Percentiles rank a stretch among this genome's conserved stretches.
phyloP scores from a whole-genome alignment of 92 coral and sea anemone genomes.

The Epizoanthus rinbou region DNA sequence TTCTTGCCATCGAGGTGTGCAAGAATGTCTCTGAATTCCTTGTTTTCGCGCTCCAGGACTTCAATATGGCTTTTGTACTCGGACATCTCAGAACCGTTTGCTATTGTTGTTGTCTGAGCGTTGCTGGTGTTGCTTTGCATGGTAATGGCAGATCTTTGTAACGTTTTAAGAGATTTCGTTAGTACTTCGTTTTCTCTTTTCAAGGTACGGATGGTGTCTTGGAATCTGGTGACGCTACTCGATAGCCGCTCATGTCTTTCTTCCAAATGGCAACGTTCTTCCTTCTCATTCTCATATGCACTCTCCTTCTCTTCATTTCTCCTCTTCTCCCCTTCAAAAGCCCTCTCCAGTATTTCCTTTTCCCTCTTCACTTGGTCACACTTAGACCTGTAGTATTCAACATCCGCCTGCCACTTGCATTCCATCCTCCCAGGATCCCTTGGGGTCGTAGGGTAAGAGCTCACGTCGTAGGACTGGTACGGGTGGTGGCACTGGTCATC shows the following conservation, averaged over 20 bases:
- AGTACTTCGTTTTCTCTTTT: slow-evolving; percentile 72
- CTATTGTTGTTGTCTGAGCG: not conserved
- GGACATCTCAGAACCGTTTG: slow-evolving; percentile 40
- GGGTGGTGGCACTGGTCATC: slow-evolving; percentile 9
- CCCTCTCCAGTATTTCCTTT: slow-evolving; percentile 74
- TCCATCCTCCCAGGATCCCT: slow-evolving; percentile 29
- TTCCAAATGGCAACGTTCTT: slow-evolving; percentile 66
- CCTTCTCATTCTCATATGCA: slow-evolving; percentile 66
- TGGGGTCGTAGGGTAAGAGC: slow-evolving; percentile 31
- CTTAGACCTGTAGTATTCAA: slow-evolving; percentile 77
- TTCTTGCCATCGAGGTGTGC: slow-evolving; percentile 69
- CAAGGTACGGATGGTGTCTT: slow-evolving; percentile 75
- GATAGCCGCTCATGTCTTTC: slow-evolving; percentile 65
- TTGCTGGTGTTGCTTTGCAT: slow-evolving; percentile 2
- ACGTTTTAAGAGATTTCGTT: slow-evolving; percentile 47
- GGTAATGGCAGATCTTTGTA: slow-evolving; percentile 30
- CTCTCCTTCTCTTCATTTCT: slow-evolving; percentile 81
- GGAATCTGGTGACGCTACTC: slow-evolving; percentile 63
- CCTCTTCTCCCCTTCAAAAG: slow-evolving; percentile 70
- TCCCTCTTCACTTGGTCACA: slow-evolving; percentile 79
- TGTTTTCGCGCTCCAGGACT: slow-evolving; percentile 76
- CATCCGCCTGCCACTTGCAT: slow-evolving; percentile 55
- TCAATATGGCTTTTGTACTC: slow-evolving; percentile 70
- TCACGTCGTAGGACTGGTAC: slow-evolving; percentile 27
- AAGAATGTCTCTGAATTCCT: slow-evolving; percentile 77